These are phyloP conservation scores for Brevimyrus niger DNA, from an alignment of 2,113 vertebrate species.

Conservation along the genomic window DNA sequence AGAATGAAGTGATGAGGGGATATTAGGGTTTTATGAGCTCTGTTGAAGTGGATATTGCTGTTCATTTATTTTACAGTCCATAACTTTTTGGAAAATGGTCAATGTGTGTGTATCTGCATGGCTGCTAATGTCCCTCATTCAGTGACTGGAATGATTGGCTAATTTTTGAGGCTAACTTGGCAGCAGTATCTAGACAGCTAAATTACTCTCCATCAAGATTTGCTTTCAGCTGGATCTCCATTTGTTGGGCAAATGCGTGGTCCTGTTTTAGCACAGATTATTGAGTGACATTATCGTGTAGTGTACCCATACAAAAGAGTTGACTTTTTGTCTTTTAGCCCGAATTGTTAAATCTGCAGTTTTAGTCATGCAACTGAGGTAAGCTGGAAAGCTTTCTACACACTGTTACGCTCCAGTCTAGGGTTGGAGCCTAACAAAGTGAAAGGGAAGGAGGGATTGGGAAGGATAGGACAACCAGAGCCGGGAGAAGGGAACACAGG, in stretches of 20 bases:
- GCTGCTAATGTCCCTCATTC: not conserved
- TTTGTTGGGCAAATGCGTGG: not conserved
- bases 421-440: too few relatives aligned
- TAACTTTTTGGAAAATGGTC: constrained; percentile 1
- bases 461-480: too few relatives aligned
- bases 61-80: constrained; percentile 18
- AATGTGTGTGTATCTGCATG: not conserved
- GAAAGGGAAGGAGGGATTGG: too few relatives aligned
- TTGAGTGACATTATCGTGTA: not conserved
- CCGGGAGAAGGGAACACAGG: too few relatives aligned
- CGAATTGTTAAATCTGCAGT: not conserved
- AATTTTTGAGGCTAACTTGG: not conserved
- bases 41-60: not conserved
- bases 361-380: not conserved
- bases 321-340: not conserved
- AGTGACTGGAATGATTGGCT: not conserved
- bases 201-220: not conserved
- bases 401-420: too few relatives aligned
- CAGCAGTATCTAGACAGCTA: not conserved
- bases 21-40: not conserved
- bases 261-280: not conserved
- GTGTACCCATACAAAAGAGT: not conserved
- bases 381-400: not conserved
- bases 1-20: not conserved
- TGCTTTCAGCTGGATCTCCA: not conserved